Conservation (phyloP, 2,888 invertebrate genomes). For the Morinoia aosen region DNA sequence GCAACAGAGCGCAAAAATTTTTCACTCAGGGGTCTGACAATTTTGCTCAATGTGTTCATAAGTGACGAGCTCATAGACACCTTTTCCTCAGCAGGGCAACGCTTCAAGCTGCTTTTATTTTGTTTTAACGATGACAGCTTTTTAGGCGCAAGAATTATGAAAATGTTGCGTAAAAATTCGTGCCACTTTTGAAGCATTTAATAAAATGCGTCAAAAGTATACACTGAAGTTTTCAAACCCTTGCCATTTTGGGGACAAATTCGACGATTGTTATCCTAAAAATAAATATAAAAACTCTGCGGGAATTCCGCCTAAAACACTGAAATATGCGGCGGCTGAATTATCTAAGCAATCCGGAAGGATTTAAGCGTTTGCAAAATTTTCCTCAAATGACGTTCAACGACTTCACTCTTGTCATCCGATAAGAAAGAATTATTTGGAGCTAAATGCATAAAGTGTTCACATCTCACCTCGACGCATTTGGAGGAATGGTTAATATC, state of each 20-base stretch:
- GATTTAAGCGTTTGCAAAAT: too few relatives aligned
- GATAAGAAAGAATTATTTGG: too few relatives aligned
- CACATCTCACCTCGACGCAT: too few relatives aligned
- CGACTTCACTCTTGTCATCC: too few relatives aligned
- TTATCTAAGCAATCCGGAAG: too few relatives aligned
- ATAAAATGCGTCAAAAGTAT: neutral
- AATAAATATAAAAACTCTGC: too few relatives aligned
- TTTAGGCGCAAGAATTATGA: neutral
- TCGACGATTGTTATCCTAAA: neutral
- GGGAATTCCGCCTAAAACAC: too few relatives aligned
- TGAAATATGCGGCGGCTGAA: too few relatives aligned
- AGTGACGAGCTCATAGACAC: neutral
- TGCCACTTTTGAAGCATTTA: neutral
- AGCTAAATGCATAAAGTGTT: too few relatives aligned
- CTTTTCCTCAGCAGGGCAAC: neutral
- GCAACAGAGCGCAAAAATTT: neutral
- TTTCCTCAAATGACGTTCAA: too few relatives aligned
- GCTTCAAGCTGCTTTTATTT: neutral
- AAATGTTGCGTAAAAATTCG: neutral
- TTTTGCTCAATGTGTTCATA: too few relatives aligned
- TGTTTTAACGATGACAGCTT: neutral
- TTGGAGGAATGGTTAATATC: too few relatives aligned
- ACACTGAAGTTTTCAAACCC: neutral
- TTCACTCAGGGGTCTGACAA: neutral
- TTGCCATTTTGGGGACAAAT: neutral